Percentiles rank a stretch among this genome's conserved stretches.
Conservation (phyloP, 2,113 vertebrate species). For the Salvelinus namaycush region DNA sequence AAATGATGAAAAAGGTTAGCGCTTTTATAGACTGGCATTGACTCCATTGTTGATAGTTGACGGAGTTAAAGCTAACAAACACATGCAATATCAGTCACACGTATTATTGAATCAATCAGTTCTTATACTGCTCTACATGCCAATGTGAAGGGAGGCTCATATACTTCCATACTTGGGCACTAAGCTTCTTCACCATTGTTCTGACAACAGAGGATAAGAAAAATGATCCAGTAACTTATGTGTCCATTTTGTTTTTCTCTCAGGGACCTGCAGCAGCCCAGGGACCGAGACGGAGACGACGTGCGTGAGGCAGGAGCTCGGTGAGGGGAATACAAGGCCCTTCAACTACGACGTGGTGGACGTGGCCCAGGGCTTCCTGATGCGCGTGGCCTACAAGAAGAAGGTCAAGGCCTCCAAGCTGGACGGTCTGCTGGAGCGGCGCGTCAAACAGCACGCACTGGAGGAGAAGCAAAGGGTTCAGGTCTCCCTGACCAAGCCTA, state of each 20-base stretch:
- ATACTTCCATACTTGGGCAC: background rate
- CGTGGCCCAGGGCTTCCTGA: constrained; percentile 92
- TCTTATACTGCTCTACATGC: background rate
- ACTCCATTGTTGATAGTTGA: background rate
- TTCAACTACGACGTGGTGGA: constrained; percentile 88
- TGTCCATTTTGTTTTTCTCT: constrained; percentile 1
- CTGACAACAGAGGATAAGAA: background rate
- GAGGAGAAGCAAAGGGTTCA: constrained; percentile 88
- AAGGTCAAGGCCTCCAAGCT: constrained; percentile 91
- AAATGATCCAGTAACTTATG: background rate
- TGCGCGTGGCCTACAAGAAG: constrained; percentile 91
- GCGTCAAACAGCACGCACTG: constrained; percentile 89
- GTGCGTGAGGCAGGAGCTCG: constrained; percentile 52
- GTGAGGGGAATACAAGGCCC: constrained; percentile 41
- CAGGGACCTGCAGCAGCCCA: constrained; percentile 31
- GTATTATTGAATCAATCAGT: background rate
- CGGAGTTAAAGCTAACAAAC: background rate
- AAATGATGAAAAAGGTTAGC: constrained; percentile 52
- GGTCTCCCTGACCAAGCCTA: constrained; percentile 58
- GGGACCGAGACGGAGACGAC: constrained; percentile 21
- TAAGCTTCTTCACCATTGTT: too few species aligned
- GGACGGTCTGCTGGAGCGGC: constrained; percentile 89
- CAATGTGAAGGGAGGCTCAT: background rate
- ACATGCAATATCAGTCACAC: too few species aligned
- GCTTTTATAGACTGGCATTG: background rate